Evolutionary conservation across 2,113 vertebrate species (phyloP).

Genomic region (Lasiurus borealis): DNA sequence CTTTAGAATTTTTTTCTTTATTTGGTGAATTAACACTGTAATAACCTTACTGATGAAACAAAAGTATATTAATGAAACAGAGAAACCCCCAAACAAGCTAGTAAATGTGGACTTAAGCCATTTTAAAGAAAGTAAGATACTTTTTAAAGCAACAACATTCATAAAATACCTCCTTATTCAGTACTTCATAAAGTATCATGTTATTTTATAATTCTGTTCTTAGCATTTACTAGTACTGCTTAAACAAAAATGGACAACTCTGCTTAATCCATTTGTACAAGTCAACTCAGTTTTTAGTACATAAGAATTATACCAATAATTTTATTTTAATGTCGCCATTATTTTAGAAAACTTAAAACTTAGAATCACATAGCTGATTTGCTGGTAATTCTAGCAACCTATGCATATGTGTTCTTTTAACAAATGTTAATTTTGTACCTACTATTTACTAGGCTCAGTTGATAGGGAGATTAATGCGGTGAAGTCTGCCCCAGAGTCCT

Average conservation of each 20-base stretch:
- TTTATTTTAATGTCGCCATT: not conserved
- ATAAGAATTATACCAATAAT: not conserved
- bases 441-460: not conserved
- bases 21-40: conserved; percentile 3
- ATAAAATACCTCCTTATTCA: not conserved
- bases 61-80: not conserved
- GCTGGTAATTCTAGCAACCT: not conserved
- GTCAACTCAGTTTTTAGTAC: not conserved
- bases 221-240: not conserved
- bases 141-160: not conserved
- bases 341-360: conserved; percentile 34
- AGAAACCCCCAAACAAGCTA: not conserved
- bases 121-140: not conserved
- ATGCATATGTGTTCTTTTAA: not conserved
- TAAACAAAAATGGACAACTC: not conserved
- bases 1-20: not conserved
- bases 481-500: not conserved
- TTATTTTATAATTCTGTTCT: conserved; percentile 13
- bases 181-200: not conserved
- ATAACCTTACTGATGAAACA: not conserved
- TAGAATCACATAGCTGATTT: not conserved
- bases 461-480: not conserved
- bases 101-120: not conserved
- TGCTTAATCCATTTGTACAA: not conserved
- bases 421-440: not conserved